Evolutionary conservation across 2,113 vertebrate genomes (phyloP).

Genomic region (Catharus minimus): DNA sequence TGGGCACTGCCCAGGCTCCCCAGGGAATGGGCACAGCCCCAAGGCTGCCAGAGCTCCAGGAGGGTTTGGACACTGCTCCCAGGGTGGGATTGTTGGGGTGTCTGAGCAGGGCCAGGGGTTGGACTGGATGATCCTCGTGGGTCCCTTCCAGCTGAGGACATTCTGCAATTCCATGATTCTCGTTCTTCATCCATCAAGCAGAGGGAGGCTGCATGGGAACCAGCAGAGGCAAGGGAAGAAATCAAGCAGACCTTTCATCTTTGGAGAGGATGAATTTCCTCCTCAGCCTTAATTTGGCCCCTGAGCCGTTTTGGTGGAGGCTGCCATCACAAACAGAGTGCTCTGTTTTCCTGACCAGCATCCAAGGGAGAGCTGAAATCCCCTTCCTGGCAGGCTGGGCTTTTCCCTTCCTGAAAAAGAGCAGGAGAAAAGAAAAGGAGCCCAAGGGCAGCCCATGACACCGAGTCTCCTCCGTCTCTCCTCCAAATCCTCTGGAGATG

Average conservation of each 20-base stretch:
- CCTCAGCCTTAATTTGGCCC: neutral
- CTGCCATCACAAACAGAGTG: neutral
- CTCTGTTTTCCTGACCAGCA: neutral
- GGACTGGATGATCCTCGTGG: rapidly evolving
- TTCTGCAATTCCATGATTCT: neutral
- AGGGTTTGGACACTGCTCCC: rapidly evolving
- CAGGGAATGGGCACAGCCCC: neutral
- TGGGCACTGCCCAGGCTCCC: neutral
- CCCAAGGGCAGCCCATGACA: neutral
- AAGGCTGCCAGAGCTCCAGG: neutral
- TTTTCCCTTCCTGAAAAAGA: neutral
- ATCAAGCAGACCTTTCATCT: neutral
- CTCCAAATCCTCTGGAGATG: neutral
- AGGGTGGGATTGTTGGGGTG: neutral
- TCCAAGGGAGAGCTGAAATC: neutral
- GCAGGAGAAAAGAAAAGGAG: neutral
- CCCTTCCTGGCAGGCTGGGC: neutral
- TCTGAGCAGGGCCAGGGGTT: rapidly evolving
- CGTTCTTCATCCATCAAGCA: neutral
- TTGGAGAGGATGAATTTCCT: neutral
- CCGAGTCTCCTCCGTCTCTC: neutral
- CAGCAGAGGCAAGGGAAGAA: neutral
- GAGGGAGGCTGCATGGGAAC: neutral
- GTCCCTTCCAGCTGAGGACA: neutral
- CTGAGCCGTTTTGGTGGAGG: neutral